Conservation (phyloP, 1,140 invertebrate species). For the Bombus turneri region DNA sequence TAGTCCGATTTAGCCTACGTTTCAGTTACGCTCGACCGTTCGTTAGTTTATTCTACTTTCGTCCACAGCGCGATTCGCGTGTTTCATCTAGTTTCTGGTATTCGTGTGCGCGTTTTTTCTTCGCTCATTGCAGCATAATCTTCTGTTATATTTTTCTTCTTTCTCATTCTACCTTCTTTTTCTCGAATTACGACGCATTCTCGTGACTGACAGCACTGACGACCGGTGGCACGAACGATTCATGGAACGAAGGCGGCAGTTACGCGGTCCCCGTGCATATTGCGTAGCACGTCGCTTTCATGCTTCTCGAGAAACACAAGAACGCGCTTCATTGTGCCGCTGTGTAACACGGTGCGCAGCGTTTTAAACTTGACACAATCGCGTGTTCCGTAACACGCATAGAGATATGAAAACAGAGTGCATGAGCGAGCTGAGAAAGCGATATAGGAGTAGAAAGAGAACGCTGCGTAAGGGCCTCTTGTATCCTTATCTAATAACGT, state of each 20-base stretch:
- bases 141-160: background rate
- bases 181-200: conserved; percentile 2
- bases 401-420: no score
- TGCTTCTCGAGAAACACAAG: background rate
- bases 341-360: background rate
- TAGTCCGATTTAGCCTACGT: conserved; percentile 2
- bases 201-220: conserved; percentile 5
- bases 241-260: conserved; percentile 1
- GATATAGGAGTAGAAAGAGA: no score
- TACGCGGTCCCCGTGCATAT: background rate
- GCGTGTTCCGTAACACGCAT: background rate
- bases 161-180: background rate
- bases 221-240: conserved; percentile 13
- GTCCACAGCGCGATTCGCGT: background rate
- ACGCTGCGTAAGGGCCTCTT: no score
- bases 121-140: no score
- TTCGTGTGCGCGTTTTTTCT: conserved; percentile 15
- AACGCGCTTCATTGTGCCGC: background rate
- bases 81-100: background rate
- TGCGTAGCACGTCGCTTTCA: background rate
- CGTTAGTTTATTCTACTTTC: background rate
- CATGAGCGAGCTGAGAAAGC: no score
- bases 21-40: conserved; percentile 6
- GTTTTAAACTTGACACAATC: background rate
- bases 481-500: no score